Evolutionary conservation across 2,797 vertebrate genomes (phyloP), one percentile per base, ranked within the genome.

Genomic region (Pseudotriccus pelzelni): DNA sequence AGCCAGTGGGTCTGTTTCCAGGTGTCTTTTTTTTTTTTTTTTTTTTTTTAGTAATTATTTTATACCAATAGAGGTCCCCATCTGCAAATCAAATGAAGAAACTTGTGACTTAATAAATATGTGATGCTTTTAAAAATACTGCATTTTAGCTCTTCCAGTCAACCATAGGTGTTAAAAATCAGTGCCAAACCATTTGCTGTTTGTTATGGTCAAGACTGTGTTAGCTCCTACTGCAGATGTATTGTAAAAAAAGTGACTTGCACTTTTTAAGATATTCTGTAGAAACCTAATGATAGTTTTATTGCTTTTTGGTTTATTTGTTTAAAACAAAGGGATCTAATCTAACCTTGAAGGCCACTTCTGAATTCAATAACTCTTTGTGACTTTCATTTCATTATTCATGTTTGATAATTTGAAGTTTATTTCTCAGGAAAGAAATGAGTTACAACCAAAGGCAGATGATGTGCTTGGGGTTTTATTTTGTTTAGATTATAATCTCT

Each of bases 61-160:
- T 94, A 96, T 93, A 97, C 98, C 98, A 97, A 98, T 95, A 98
- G 98, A 97, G 98, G 98, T 98, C 98, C 96, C 97, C 97, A 97
- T 97, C 97, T 98, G 96, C 98, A 98, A 98, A 97, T 98, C 94
- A 93, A 97, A 97, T 95, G 92, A 96, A 90, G 86, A 87, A 89
- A 84, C 70, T 92, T 93, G 70, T 94, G 90, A 68, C 50, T 85
- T 94, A 89, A 92, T 84, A 89, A 88, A 97, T 75, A 37, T 1
- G 0, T 70, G 67, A 34, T 90, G 62, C 52, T 91, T 91, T 90
- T 59, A 19, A 70, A 91, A 87, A 89, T 84, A 70, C 43, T 49
- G 32, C 41, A n/a, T 49, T 84, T 73, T 10, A 87, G 81, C 69
- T 66, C 23, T 90, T 72, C 55, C 36, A 86, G 75, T 78, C 69